phyloP scores from a whole-genome alignment of 1,140 invertebrate species.

The Brachionus plicatilis region DNA sequence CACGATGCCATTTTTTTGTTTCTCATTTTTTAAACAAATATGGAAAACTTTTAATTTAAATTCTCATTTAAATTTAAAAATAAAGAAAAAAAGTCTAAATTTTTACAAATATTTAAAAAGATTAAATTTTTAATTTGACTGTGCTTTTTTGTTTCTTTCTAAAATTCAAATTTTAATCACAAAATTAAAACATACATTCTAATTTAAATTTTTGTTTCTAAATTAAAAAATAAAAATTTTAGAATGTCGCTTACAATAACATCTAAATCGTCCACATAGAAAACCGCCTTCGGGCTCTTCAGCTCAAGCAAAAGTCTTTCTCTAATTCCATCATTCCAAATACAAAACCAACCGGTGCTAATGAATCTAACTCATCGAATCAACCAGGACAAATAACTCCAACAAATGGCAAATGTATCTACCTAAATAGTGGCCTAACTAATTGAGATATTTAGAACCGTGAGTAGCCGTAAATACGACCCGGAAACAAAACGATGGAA shows the following conservation, averaged over 20 bases:
- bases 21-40: too few species aligned
- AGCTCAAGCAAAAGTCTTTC: not conserved
- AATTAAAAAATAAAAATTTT: not conserved
- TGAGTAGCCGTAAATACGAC: conserved; percentile 20
- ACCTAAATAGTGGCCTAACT: not conserved
- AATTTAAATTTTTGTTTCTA: not conserved
- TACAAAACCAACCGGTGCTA: not conserved
- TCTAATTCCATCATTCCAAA: not conserved
- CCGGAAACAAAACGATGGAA: conserved; percentile 33
- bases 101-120: too few species aligned
- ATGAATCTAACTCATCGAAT: not conserved
- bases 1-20: too few species aligned
- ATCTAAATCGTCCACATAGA: not conserved
- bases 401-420: conserved; percentile 16
- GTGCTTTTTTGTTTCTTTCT: not conserved
- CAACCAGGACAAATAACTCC: not conserved
- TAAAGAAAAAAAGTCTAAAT: too few species aligned
- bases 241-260: conserved; percentile 23
- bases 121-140: too few species aligned
- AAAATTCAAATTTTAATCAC: too few species aligned
- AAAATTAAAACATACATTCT: too few species aligned
- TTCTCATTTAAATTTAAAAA: too few species aligned
- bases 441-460: conserved; percentile 24
- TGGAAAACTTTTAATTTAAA: too few species aligned
- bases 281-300: conserved; percentile 21